Percentiles rank a stretch among this genome's conserved stretches.
These are phyloP conservation scores for Ormia ochracea DNA, from an alignment of 2,888 invertebrate species.

Conservation along the genomic window DNA sequence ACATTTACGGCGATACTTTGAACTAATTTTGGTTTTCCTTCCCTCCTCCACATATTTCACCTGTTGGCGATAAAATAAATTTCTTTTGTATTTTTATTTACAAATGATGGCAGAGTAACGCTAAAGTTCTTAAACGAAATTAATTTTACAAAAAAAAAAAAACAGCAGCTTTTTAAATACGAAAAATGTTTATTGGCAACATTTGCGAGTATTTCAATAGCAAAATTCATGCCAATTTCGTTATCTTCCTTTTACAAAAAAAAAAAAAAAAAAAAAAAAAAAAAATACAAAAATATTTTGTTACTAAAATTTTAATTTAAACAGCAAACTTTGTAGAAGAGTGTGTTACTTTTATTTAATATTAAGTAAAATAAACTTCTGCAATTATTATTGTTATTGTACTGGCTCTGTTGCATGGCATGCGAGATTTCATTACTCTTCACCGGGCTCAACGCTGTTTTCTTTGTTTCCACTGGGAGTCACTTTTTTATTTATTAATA, in stretches of 20 bases:
- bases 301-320: neutral
- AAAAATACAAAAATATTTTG: neutral
- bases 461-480: neutral
- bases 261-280: too few relatives aligned
- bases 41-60: slow-evolving; percentile 64
- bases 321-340: neutral
- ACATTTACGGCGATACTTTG: slow-evolving; percentile 41
- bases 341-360: slow-evolving; percentile 4
- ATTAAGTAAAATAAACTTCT: slow-evolving; percentile 18
- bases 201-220: neutral
- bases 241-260: neutral
- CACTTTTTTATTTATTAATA: slow-evolving; percentile 23
- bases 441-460: neutral
- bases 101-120: neutral
- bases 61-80: slow-evolving; percentile 74
- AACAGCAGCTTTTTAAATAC: neutral
- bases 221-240: neutral
- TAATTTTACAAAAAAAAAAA: neutral
- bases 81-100: slow-evolving; percentile 66
- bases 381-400: neutral
- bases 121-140: slow-evolving; percentile 34
- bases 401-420: neutral
- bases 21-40: neutral
- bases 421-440: slow-evolving; percentile 15
- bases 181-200: neutral